These are phyloP conservation scores for Candoia aspera DNA, from an alignment of 2,113 vertebrate species.

Conservation along the genomic window DNA sequence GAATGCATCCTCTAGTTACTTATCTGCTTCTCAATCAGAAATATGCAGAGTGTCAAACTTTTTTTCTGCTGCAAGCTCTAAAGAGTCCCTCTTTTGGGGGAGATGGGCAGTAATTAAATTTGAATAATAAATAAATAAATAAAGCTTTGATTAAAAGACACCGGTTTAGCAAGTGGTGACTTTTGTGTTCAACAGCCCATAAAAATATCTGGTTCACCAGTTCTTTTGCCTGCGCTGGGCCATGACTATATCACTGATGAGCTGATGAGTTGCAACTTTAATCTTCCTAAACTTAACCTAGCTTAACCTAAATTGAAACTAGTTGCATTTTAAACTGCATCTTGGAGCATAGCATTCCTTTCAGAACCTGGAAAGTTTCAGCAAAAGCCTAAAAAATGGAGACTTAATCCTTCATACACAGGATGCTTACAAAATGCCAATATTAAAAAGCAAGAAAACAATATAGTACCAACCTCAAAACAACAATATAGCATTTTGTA, in stretches of 20 bases:
- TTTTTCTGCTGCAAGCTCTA: constrained; percentile 1
- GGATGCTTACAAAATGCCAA: neutral
- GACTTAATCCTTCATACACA: neutral
- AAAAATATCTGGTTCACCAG: neutral
- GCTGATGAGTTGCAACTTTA: neutral
- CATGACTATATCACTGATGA: neutral
- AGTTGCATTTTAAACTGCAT: neutral
- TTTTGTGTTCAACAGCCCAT: neutral
- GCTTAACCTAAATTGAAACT: neutral
- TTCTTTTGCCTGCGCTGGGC: neutral
- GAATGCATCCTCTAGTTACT: neutral
- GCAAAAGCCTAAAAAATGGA: neutral
- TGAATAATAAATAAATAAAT: too few relatives aligned
- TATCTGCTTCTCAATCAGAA: neutral
- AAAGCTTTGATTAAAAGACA: neutral
- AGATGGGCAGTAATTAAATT: too few relatives aligned
- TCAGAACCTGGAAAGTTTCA: neutral
- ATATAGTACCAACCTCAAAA: constrained; percentile 21
- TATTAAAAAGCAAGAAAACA: neutral
- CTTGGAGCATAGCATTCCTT: neutral
- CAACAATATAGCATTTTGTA: neutral
- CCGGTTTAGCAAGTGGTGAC: neutral
- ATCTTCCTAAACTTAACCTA: neutral
- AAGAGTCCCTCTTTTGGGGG: too few relatives aligned
- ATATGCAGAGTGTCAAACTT: neutral